Base-by-base conservation (phyloP, 1,140 invertebrate species). In the Marisa cornuarietis region DNA sequence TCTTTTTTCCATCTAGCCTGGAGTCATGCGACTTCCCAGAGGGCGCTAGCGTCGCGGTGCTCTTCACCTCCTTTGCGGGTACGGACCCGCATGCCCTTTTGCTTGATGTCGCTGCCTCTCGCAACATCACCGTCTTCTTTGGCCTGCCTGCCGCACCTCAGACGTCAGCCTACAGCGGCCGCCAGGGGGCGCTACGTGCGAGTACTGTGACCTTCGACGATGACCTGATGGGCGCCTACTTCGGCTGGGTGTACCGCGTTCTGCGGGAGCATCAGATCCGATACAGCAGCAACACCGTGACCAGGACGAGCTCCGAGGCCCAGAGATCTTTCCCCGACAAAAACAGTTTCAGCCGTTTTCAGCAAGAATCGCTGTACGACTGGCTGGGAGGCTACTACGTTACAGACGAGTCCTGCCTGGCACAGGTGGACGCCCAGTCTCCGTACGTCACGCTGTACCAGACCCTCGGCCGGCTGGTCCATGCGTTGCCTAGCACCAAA, bases 21-120 rank as follows among this genome's bases (percentile, higher is more conserved):
- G 54, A 11, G 54, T 76, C 75, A 5, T 87, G 85, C 76, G 66
- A 75, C 42, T 68, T 79, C 16, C 54, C 66, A 14, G 71, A 63
- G 0, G 83, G 83, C 31, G 63, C 83, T 42, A 62, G 66, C 20
- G 87, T 87, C 11, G 71, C 82, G 5, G 84, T 89, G 5, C 68
- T 89, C 18, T 82, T 89, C 24, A 86, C 87, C 11, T 79, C 81
- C 7, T 87, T 84, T 72, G 68, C 83, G 26, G 87, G 87, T n/a
- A 73, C 81, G 5, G 88, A 89, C 77, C 83, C 87, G 22, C 84
- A 88, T 66, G 71, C 81, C 72, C 75, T 88, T 31, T 61, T 88
- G 14, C 79, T 89, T 10, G 14, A 82, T 31, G 77, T 65, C 26
- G 88, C 88, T 31, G 24, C 63, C 22, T 26, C 69, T 24, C 78